phyloP scores from a whole-genome alignment of 1,140 invertebrate genomes.

The Cotesia chilonis region DNA sequence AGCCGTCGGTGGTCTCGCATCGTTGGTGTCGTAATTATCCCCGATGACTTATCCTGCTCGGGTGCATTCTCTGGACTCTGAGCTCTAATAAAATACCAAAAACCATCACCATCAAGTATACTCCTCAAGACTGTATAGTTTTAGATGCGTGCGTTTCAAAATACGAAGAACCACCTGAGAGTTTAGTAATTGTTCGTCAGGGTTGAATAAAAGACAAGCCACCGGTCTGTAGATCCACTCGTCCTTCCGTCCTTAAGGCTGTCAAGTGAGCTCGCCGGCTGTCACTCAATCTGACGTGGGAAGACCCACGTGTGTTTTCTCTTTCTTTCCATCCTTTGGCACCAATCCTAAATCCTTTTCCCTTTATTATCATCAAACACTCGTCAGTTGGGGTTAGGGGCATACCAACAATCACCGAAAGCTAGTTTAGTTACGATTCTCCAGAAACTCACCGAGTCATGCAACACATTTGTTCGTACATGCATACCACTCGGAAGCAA shows the following conservation, averaged over 20 bases:
- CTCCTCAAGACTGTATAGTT: background rate
- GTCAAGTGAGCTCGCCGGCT: conserved; percentile 59
- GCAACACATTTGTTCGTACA: conserved; percentile 46
- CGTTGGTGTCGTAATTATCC: conserved; percentile 56
- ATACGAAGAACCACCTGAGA: conserved; percentile 29
- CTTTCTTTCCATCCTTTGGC: conserved; percentile 47
- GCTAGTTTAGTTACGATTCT: conserved; percentile 66
- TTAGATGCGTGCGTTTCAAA: conserved; percentile 25
- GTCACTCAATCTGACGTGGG: conserved; percentile 64
- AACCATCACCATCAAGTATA: conserved; percentile 41
- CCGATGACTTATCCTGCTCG: conserved; percentile 52
- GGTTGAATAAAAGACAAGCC: conserved; percentile 66
- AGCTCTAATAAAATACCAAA: conserved; percentile 13
- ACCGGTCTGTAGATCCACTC: conserved; percentile 53
- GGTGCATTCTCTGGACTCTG: conserved; percentile 25
- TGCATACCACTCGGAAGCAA: conserved; percentile 31
- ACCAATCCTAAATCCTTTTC: conserved; percentile 53
- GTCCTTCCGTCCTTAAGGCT: conserved; percentile 53
- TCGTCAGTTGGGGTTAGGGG: background rate
- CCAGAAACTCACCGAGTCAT: conserved; percentile 62
- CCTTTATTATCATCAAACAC: conserved; percentile 10
- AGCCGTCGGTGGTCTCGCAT: conserved; percentile 42
- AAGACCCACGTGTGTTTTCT: conserved; percentile 60
- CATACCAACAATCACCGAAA: conserved; percentile 51
- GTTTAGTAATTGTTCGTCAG: conserved; percentile 63